These are phyloP conservation scores for Eristalis intricaria DNA, from an alignment of 2,888 invertebrate species.

Conservation along the genomic window DNA sequence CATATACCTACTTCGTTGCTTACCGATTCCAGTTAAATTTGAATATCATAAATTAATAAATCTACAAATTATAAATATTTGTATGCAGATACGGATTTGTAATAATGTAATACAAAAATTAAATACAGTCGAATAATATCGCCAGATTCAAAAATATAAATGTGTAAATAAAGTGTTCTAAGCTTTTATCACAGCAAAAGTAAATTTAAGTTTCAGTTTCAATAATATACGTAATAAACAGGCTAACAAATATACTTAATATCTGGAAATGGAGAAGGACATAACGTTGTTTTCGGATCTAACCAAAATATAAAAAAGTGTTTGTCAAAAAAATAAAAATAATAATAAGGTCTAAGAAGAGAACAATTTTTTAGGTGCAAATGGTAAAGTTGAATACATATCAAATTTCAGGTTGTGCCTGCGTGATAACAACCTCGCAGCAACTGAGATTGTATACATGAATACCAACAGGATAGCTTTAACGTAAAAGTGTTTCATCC, in stretches of 20 bases:
- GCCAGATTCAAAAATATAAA: neutral
- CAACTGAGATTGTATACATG: conserved; percentile 55
- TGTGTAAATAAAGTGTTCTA: neutral
- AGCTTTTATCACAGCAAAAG: neutral
- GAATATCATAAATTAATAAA: neutral
- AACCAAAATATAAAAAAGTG: conserved; percentile 7
- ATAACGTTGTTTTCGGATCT: neutral
- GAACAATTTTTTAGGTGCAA: conserved; percentile 56
- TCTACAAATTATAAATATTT: neutral
- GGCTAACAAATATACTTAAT: no score
- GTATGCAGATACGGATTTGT: conserved; percentile 2
- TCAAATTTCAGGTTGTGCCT: conserved; percentile 57
- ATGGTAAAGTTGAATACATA: conserved; percentile 54
- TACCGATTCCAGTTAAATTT: neutral
- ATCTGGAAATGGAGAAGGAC: no score
- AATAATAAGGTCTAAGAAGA: conserved; percentile 36
- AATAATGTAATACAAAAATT: neutral
- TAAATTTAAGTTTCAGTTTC: neutral
- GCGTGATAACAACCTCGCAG: conserved; percentile 59
- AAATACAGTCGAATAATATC: neutral
- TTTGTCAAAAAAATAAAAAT: conserved; percentile 43
- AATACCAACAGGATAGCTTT: conserved; percentile 60
- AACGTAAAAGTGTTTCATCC: conserved; percentile 48
- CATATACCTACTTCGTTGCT: conserved; percentile 27
- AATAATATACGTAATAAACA: no score